Evolutionary conservation across 2,888 invertebrate genomes (phyloP), one percentile per base, ranked within the genome.

Genomic region (Eledone cirrhosa): DNA sequence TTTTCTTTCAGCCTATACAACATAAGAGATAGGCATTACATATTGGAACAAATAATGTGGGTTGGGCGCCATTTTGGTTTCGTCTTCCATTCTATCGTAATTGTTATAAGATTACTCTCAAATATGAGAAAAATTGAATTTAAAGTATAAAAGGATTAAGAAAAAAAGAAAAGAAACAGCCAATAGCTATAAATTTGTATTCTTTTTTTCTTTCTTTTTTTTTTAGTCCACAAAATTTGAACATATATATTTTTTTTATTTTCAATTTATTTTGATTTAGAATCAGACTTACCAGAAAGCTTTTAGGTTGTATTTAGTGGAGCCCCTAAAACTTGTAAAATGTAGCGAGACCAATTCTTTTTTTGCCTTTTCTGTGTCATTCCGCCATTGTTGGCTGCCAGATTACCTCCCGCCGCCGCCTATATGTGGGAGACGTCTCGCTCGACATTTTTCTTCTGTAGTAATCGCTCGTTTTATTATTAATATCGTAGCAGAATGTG

Each of bases 211-310:
- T 63, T 65, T 65, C 13, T 13, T 65, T 65, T 29, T 65, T 65
- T 7, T 1, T 67, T 24, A 16, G 16, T 67, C 19, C 19, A 29
- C 11, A 14, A 67, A 67, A 29, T 67, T 67, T 67, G 29, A 19
- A 67, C 27, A 22, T 19, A 72, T 29, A 19, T 31, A 19, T 67
- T 29, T 69, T 72, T 72, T 72, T 72, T 72, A 72, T 72, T 72
- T 72, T 24, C 72, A 72, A 72, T 72, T 72, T 72, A 72, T 72
- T 67, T 67, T 72, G 72, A 72, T 72, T 72, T 72, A 72, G 41
- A 72, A 72, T 72, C 72, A 22, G 72, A 72, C 72, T 72, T 72
- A 72, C 72, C 72, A 72, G 72, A 41, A 72, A 41, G 31, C 31
- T 41, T 72, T 72, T 31, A 19, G n/a, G 72, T 22, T 41, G 72